Evolutionary conservation across 2,113 vertebrate species (phyloP).

Genomic region (Gnathonemus echidnorhynchus): DNA sequence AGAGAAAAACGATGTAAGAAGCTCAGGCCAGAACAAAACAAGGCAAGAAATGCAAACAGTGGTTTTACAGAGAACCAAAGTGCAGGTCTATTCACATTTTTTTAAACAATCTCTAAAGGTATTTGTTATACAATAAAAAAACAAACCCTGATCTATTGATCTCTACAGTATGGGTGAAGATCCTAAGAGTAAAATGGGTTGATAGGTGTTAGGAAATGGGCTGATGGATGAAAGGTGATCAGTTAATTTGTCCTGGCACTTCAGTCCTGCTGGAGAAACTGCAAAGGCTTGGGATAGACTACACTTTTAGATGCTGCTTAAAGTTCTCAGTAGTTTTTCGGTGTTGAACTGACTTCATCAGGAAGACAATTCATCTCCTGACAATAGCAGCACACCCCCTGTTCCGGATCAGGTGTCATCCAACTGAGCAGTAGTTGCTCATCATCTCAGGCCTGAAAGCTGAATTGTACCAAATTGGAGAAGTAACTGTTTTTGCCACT

Average conservation of each 20-base stretch:
- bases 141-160: not conserved
- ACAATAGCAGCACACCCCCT: not conserved
- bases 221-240: not conserved
- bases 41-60: not conserved
- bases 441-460: not conserved
- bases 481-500: not conserved
- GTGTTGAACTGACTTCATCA: not conserved
- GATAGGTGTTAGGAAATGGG: not conserved
- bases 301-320: not conserved
- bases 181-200: not conserved
- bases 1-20: not conserved
- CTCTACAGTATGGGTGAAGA: not conserved
- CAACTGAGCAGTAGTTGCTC: not conserved
- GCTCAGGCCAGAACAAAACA: not conserved
- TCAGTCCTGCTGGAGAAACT: not conserved
- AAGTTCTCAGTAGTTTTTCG: not conserved
- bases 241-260: not conserved
- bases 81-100: not conserved
- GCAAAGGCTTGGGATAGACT: not conserved
- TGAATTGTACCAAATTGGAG: conserved; percentile 4
- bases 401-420: not conserved
- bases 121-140: not conserved
- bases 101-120: not conserved
- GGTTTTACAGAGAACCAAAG: not conserved
- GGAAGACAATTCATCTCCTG: not conserved